A percentile compares a stretch with the other conserved stretches of the same genome.
phyloP scores from a whole-genome alignment of 2,113 vertebrate genomes.

The Osmerus mordax region DNA sequence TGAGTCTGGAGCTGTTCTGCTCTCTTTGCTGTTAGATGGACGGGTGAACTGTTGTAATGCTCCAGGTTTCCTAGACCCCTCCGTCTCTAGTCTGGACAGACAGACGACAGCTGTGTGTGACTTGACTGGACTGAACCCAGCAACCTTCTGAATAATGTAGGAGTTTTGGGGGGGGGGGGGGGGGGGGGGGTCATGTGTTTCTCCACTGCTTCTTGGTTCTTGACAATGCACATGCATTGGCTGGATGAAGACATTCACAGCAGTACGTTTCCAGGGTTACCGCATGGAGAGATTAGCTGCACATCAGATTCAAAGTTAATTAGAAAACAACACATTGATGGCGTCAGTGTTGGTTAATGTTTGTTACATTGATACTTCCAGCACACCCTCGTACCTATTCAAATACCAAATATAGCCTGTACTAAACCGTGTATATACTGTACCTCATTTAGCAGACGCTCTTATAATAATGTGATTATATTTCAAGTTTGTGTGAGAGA shows the following conservation, averaged over 20 bases:
- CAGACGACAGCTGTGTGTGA: conserved; percentile 67
- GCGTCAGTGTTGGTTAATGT: conserved; percentile 17
- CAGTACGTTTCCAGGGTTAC: conserved; percentile 47
- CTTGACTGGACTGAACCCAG: conserved; percentile 60
- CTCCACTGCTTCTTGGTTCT: conserved; percentile 50
- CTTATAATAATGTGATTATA: neutral
- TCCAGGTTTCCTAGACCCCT: conserved; percentile 39
- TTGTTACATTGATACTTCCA: too few species aligned
- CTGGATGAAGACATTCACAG: conserved; percentile 6
- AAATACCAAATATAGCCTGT: too few species aligned
- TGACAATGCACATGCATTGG: conserved; percentile 29
- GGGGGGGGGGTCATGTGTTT: conserved; percentile 60
- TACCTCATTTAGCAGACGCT: neutral
- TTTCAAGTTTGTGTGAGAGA: neutral
- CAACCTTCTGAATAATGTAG: conserved; percentile 68
- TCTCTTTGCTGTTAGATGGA: conserved; percentile 37
- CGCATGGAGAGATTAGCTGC: conserved; percentile 21
- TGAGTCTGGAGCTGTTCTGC: conserved; percentile 15
- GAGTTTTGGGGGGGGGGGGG: conserved; percentile 53
- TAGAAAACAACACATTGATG: conserved; percentile 33
- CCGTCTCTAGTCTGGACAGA: conserved; percentile 28
- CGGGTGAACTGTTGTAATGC: conserved; percentile 54
- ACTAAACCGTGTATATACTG: neutral
- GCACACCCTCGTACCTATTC: neutral
- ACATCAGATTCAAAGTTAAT: conserved; percentile 39